These are phyloP conservation scores for Petrophora chlorosata DNA, from an alignment of 2,888 invertebrate genomes.

Conservation along the genomic window DNA sequence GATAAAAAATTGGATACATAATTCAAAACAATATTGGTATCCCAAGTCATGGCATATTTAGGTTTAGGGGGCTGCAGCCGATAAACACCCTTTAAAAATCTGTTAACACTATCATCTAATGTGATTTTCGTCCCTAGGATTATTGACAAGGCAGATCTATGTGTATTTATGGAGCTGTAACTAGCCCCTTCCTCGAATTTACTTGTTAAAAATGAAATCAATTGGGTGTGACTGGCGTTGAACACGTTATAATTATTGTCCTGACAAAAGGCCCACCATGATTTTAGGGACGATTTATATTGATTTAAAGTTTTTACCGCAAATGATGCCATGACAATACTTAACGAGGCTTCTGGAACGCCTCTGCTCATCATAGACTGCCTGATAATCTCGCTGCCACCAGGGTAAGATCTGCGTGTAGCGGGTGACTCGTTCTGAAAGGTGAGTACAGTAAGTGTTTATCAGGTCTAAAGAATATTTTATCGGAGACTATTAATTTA, in stretches of 20 bases:
- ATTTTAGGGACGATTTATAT: too few species aligned
- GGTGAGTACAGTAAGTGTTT: constrained; percentile 27
- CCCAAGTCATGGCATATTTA: constrained; percentile 30
- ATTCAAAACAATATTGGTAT: not conserved
- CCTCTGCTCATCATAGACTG: constrained; percentile 19
- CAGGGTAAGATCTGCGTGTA: constrained; percentile 24
- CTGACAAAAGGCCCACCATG: constrained; percentile 28
- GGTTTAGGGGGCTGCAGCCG: constrained; percentile 24
- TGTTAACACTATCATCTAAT: constrained; percentile 2
- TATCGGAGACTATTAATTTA: constrained; percentile 22
- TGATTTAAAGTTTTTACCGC: constrained; percentile 25
- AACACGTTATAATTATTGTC: constrained; percentile 14
- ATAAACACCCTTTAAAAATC: constrained; percentile 32
- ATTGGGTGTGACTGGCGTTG: too few species aligned
- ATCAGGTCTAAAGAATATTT: constrained; percentile 28
- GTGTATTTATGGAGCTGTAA: too few species aligned
- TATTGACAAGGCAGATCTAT: too few species aligned
- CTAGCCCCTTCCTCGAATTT: constrained; percentile 22
- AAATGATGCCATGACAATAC: constrained; percentile 32
- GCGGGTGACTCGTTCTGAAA: too few species aligned
- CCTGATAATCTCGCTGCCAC: constrained; percentile 36
- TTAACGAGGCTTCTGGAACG: constrained; percentile 16
- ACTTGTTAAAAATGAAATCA: constrained; percentile 26
- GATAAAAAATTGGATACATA: not conserved
- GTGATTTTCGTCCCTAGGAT: not conserved